Conservation (phyloP, 2,797 vertebrate genomes). For the Thunnus albacares region DNA sequence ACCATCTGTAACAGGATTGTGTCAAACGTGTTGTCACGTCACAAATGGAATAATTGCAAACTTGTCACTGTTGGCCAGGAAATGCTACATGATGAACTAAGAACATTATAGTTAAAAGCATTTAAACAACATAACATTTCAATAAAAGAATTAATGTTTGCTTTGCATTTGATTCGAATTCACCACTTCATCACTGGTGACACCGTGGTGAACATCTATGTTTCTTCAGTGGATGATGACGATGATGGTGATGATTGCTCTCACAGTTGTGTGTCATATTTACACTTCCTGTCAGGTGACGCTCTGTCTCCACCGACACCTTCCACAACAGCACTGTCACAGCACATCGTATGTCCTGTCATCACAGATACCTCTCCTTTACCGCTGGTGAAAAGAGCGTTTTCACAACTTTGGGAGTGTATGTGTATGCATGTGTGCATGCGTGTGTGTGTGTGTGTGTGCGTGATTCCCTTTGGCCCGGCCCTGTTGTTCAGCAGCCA, state of each 20-base stretch:
- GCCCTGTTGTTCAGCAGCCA: constrained; percentile 29
- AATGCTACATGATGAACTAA: constrained; percentile 3
- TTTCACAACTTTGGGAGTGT: constrained; percentile 54
- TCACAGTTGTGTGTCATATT: constrained; percentile 59
- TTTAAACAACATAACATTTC: not conserved
- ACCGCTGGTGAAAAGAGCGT: constrained; percentile 45
- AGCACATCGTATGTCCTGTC: constrained; percentile 60
- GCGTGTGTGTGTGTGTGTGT: constrained; percentile 16
- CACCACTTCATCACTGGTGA: not conserved
- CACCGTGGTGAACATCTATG: not conserved
- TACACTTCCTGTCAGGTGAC: constrained; percentile 59
- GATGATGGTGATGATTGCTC: constrained; percentile 38
- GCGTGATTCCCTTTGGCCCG: constrained; percentile 10
- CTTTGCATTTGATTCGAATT: not conserved
- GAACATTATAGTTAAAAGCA: not conserved
- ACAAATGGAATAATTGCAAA: constrained; percentile 6
- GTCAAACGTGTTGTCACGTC: not conserved
- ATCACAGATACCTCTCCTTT: constrained; percentile 52
- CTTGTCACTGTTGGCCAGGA: not conserved
- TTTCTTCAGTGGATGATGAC: constrained; percentile 3
- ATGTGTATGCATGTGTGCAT: constrained; percentile 17
- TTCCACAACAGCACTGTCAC: constrained; percentile 61
- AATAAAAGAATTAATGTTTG: not conserved
- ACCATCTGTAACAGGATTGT: constrained; percentile 23
- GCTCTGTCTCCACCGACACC: constrained; percentile 54